These are phyloP conservation scores for Andrena cerasifolii DNA, from an alignment of 1,140 invertebrate species.

Conservation along the genomic window DNA sequence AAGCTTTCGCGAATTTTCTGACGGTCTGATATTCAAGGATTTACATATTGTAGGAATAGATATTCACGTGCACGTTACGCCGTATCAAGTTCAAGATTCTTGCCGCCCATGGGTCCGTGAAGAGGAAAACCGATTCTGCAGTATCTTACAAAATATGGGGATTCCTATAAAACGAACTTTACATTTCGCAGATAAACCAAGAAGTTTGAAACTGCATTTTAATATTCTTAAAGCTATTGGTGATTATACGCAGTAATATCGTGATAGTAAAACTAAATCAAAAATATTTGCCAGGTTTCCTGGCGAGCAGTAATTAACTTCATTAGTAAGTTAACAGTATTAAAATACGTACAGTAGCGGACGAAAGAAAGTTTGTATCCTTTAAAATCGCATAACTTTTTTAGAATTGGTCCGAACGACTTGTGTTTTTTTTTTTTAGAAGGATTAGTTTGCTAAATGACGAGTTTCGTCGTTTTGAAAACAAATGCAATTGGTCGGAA, in stretches of 20 bases:
- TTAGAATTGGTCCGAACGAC: too few relatives aligned
- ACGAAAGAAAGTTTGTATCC: too few relatives aligned
- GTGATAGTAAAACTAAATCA: not conserved
- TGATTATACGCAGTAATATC: conserved; percentile 28
- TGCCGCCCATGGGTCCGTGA: conserved; percentile 90
- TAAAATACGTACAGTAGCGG: conserved; percentile 17
- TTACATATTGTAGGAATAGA: conserved; percentile 82
- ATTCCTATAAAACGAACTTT: conserved; percentile 84
- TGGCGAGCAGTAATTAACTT: conserved; percentile 7
- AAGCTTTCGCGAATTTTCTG: conserved; percentile 9
- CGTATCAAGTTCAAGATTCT: conserved; percentile 91
- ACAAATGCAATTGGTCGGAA: too few relatives aligned
- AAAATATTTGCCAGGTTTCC: too few relatives aligned
- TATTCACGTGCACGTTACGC: conserved; percentile 90
- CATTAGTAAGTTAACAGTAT: not conserved
- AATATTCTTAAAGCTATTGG: conserved; percentile 85
- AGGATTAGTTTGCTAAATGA: too few relatives aligned
- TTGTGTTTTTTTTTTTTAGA: too few relatives aligned
- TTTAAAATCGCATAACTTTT: too few relatives aligned
- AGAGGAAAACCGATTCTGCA: conserved; percentile 90
- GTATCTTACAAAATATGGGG: conserved; percentile 85
- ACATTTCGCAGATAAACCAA: conserved; percentile 86
- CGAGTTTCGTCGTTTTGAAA: too few relatives aligned
- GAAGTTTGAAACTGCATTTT: conserved; percentile 88
- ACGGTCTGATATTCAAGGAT: conserved; percentile 9